Evolutionary conservation across 2,888 invertebrate species (phyloP), one percentile per base, ranked within the genome.

Genomic region (Trachelus troglodyta): DNA sequence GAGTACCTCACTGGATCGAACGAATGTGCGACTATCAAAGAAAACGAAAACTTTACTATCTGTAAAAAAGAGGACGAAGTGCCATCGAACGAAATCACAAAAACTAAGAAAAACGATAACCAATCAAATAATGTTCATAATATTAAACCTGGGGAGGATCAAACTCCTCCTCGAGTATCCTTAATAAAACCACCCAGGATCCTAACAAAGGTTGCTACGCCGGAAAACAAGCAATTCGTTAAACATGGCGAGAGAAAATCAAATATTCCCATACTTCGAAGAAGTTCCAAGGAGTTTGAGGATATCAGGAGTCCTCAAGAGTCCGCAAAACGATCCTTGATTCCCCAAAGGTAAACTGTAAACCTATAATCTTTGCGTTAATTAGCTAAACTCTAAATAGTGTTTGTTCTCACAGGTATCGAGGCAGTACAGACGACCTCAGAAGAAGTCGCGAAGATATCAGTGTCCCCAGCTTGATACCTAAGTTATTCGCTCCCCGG

Each of bases 361-460:
- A n/a, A 35, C 33, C 40, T 23, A 56, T 56, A 2, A 23, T 9
- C 40, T 23, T 56, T 56, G 37, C 30, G 11, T 74, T n/a, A 74
- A 31, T 11, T 12, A 37, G 34, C 74, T 74, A 11, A 37, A 23
- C 56, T 37, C 9, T 56, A 56, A 56, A 9, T 23, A 23, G 23
- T 4, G 23, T 56, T 56, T 56, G 23, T 56, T 23, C 12, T 78
- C 77, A 2, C 77, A 91, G 91, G 76, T 91, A 91, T 78, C 85
- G 91, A 81, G 90, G 90, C 34, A 91, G 91, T 77, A 91, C 90
- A 15, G 91, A 91, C 81, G 91, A 91, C 69, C 69, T 91, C 74
- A 86, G 91, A n/a, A 88, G 88, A 74, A 90, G 90, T 77, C 88
- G 91, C 37, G 91, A 91, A 77, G 90, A 89, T 69, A 88, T 90